Base-by-base conservation (phyloP, 2,797 vertebrate species). In the Ctenosaura bakeri region DNA sequence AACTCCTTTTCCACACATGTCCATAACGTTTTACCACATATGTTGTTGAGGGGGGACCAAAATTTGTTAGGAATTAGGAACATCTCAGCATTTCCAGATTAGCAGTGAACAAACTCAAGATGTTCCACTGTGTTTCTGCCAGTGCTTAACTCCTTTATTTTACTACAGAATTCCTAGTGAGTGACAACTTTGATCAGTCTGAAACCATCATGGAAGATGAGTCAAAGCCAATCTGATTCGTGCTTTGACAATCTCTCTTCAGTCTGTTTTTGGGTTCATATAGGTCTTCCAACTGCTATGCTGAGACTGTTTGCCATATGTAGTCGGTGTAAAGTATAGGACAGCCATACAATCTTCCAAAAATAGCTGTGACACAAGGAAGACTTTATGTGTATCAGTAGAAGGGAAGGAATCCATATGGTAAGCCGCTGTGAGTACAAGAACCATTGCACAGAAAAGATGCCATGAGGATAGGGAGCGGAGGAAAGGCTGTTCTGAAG, bases 41-140 rank as follows among this genome's bases (percentile, higher is more conserved):
- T 78, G 92, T 88, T 93, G 86, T 86, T 32, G 87, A 94, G 87
- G 88, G 92, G 83, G 73, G 71, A 71, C 35, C 87, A 0, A 12
- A 94, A 90, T 93, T 94, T 93, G 64, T 93, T 83, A 59, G 2
- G 38, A 90, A 92, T 94, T 90, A 91, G 83, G 90, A 92, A 92
- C 92, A 88, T 90, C 90, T 83, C 74, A 66, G 90, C 89, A 89
- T 90, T 92, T 89, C 50, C 85, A 90, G 90, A 93, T 94, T 83
- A 92, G 92, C 84, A 84, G 74, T 91, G 94, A 93, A 95, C 90
- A 93, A 89, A 93, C 82, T 95, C 93, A 93, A 92, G 92, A 85
- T 91, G 92, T 90, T 90, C 91, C 32, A 3, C 38, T 29, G 64
- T 46, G 80, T 66, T 92, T 80, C 81, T 93, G 87, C 90, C 82